Base-by-base conservation (phyloP, 2,113 vertebrate genomes). In the Phyllostomus hastatus region DNA sequence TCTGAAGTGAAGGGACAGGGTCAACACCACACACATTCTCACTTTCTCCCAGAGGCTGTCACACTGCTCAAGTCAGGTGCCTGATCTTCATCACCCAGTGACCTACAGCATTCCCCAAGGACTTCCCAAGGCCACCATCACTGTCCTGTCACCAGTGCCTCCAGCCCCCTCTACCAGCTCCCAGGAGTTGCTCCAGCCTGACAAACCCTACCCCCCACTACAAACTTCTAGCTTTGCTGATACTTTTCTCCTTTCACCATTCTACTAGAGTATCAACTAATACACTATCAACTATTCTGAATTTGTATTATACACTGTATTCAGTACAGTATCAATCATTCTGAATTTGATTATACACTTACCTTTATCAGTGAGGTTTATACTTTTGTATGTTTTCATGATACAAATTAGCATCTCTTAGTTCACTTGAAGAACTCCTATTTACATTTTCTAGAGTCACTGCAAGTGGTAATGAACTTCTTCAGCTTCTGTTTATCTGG, bases 41-140 rank as follows among this genome's bases (percentile, higher is more conserved):
- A 79, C 87, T 83, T 91, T 69, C 90, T 93, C 90, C 96, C 10
- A 11, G 15, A 67, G 78, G 79, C 89, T 59, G 31, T 28, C 66
- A 81, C 50, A 46, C 35, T 1, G 35, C 35, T 31, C 19, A 84
- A 78, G 64, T 48, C 84, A 66, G 83, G 79, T 35, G 79, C n/a
- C 91, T 28, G 57, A 31, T 11, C 88, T 52, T 54, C 92, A n/a
- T 15, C 17, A 52, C 12, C n/a, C 69, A 50, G 3, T 5, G 54
- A 75, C 78, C 46, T 38, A 46, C 26, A 1, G 69, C 43, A n/a
- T 15, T 67, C 72, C 22, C 28, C 6, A 22, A 70, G 70, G 46
- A 48, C 90, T 22, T 91, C 79, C 59, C 75, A 2, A 41, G 11
- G 64, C 9, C 12, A 79, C 64, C 64, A 20, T 67, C 28, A 52